Evolutionary conservation across 2,888 invertebrate genomes (phyloP).

Genomic region (Xestia c-nigrum): DNA sequence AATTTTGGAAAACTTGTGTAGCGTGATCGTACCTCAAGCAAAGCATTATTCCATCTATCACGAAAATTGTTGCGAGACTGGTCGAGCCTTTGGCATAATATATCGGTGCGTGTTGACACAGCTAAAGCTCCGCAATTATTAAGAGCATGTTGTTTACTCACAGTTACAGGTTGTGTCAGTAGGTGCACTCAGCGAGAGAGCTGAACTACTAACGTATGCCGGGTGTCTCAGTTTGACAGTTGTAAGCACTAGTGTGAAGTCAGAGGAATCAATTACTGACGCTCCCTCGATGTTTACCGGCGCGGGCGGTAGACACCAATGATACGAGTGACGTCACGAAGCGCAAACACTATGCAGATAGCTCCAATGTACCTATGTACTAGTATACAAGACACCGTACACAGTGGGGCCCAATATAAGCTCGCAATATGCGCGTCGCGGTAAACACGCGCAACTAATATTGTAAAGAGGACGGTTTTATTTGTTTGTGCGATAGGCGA

Average conservation of each 20-base stretch:
- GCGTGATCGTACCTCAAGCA: neutral
- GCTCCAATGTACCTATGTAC: neutral
- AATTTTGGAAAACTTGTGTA: neutral
- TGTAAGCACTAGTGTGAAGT: neutral
- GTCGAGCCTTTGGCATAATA: neutral
- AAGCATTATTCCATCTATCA: neutral
- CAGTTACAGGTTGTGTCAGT: neutral
- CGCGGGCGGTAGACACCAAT: slow-evolving; percentile 14
- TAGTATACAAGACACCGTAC: neutral
- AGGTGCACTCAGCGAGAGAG: neutral
- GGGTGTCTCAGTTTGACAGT: neutral
- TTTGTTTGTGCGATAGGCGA: slow-evolving; percentile 17
- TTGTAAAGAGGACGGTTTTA: slow-evolving; percentile 31
- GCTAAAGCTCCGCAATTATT: neutral
- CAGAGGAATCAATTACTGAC: slow-evolving; percentile 17
- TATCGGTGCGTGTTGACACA: neutral
- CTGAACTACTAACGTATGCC: neutral
- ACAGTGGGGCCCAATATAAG: slow-evolving; percentile 13
- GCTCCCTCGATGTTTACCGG: slow-evolving; percentile 11
- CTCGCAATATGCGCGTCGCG: slow-evolving; percentile 20
- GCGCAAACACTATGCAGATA: slow-evolving; percentile 23
- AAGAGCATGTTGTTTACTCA: neutral
- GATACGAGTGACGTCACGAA: slow-evolving; percentile 27
- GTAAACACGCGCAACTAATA: slow-evolving; percentile 13
- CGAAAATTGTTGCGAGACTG: neutral